Evolutionary conservation across 2,113 vertebrate species (phyloP).

Genomic region (Centrocercus urophasianus): DNA sequence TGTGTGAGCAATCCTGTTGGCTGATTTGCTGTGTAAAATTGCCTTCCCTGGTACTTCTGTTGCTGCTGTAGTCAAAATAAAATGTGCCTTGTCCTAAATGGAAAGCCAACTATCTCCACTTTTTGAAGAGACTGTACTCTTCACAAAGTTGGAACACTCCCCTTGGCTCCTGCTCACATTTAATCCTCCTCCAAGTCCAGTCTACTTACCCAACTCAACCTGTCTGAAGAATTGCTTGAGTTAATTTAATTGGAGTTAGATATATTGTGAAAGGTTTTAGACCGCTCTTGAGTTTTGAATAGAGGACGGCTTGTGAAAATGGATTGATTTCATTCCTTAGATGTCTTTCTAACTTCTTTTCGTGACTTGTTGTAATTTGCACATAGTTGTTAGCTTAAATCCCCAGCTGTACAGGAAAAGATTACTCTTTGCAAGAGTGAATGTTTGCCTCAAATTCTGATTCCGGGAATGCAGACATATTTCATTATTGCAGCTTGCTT

Average conservation of each 20-base stretch:
- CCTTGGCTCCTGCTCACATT: background rate
- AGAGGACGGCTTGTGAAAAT: background rate
- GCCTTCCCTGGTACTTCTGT: background rate
- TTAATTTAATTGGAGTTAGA: background rate
- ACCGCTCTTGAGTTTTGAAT: background rate
- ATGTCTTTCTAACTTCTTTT: background rate
- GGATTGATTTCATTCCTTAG: background rate
- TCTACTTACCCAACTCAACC: background rate
- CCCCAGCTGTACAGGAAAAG: background rate
- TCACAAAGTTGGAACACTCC: background rate
- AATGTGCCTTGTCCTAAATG: background rate
- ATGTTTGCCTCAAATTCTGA: background rate
- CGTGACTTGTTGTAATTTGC: constrained; percentile 23
- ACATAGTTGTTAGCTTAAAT: background rate
- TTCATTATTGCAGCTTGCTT: background rate
- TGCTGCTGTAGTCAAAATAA: constrained; percentile 10
- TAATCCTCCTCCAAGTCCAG: background rate
- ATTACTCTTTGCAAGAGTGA: background rate
- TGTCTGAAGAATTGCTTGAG: background rate
- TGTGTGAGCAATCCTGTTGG: background rate
- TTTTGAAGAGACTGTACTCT: background rate
- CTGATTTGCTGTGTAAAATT: background rate
- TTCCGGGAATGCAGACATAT: background rate
- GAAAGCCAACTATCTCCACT: background rate
- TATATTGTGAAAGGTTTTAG: background rate